Percentiles rank a stretch among this genome's conserved stretches.
Evolutionary conservation across 2,797 vertebrate genomes (phyloP).

Genomic region (Sardinella longiceps): DNA sequence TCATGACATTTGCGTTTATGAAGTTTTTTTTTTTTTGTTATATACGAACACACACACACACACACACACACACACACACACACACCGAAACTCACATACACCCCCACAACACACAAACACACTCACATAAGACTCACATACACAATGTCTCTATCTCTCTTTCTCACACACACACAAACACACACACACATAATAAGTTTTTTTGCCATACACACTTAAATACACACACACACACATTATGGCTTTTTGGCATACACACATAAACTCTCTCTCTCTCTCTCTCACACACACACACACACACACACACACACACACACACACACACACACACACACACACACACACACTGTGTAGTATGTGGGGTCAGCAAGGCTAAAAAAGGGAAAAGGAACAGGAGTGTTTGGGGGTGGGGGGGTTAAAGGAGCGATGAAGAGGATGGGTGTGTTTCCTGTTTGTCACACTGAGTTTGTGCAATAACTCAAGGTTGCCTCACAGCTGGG

Average conservation of each 20-base stretch:
- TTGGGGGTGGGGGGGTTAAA: not conserved
- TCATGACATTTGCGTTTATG: conserved; percentile 36
- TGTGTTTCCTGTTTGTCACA: conserved; percentile 22
- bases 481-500: conserved; percentile 19
- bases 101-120: not conserved
- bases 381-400: conserved; percentile 2
- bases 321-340: not conserved
- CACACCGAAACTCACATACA: not conserved
- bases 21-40: not conserved
- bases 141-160: no score
- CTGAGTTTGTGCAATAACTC: conserved; percentile 14
- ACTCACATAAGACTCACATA: no score
- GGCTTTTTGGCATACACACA: not conserved
- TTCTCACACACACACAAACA: not conserved
- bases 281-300: not conserved
- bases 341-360: not conserved
- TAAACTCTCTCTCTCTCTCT: no score
- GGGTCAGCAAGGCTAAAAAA: not conserved
- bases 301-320: not conserved
- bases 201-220: not conserved
- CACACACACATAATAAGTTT: not conserved
- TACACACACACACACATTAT: not conserved
- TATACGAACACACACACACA: not conserved
- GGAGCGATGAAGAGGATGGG: conserved; percentile 10
- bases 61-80: not conserved